Evolutionary conservation across 2,888 invertebrate genomes (phyloP), one percentile per base, ranked within the genome.

Genomic region (Plagodis pulveraria): DNA sequence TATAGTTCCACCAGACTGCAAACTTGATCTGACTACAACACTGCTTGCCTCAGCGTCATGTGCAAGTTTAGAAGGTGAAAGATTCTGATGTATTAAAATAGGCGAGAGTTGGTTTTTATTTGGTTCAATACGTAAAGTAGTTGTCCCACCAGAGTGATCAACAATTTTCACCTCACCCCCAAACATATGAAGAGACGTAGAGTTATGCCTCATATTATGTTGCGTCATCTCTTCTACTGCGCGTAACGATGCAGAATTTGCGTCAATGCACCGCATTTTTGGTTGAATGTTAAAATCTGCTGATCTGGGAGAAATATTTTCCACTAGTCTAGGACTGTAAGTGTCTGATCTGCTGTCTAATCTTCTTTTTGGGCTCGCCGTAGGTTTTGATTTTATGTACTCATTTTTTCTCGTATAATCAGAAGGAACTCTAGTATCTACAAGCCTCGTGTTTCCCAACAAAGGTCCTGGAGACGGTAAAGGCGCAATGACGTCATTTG

Each of bases 1-100:
- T 77, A 96, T 95, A n/a, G 96, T 97, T 11, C 97, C 97, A 35
- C 97, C 97, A 0, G 97, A 97, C 76, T 97, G 95, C 56, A 97
- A 87, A 0, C 96, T 96, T 0, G 97, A 96, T 73, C 96, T 95
- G 22, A 97, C 96, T 63, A 97, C 96, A 64, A 96, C 94, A 56
- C 95, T 95, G 62, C 95, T 94, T 11, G 94, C 94, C 78, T 95
- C 94, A 22, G 82, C 76, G 52, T 91, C 91, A 67, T 80, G 86
- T 11, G 69, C 73, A 50, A 87, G 78, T 78, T 87, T 89, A 48
- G 92, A 91, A 51, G 93, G 92, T 42, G 91, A 89, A 70, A 91
- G 81, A 69, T 85, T 91, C 74, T 89, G 91, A 52, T 91, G 93
- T 67, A 92, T 89, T 68, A 91, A 73, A 65, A 94, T 91, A 34